Percentiles rank a stretch among this genome's conserved stretches.
These are phyloP conservation scores for Dunckerocampus dactyliophorus DNA, from an alignment of 2,113 vertebrate genomes.

Conservation along the genomic window DNA sequence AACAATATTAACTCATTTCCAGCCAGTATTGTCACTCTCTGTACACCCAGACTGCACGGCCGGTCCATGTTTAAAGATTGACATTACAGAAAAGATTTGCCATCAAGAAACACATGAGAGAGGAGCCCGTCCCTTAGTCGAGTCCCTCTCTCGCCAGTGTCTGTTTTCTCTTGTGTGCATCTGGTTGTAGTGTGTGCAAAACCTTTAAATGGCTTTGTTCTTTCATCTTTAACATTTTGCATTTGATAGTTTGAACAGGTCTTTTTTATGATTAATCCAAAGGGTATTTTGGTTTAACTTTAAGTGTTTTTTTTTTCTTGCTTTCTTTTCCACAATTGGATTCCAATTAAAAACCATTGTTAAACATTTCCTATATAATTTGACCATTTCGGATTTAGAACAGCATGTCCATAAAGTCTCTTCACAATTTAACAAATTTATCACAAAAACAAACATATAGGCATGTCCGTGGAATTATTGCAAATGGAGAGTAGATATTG, in stretches of 20 bases:
- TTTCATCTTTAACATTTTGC: constrained; percentile 64
- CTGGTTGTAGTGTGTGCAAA: constrained; percentile 86
- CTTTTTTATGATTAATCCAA: constrained; percentile 34
- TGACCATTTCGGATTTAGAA: constrained; percentile 77
- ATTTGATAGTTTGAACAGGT: not conserved
- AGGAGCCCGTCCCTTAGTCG: constrained; percentile 55
- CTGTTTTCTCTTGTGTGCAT: constrained; percentile 84
- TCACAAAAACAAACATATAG: too few species aligned
- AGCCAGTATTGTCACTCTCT: constrained; percentile 75
- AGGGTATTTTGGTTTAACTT: constrained; percentile 44
- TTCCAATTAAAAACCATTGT: constrained; percentile 53
- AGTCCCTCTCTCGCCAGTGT: constrained; percentile 53
- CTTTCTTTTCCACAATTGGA: constrained; percentile 66
- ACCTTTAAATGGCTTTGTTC: constrained; percentile 80
- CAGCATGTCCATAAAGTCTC: constrained; percentile 65
- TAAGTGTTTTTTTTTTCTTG: constrained; percentile 57
- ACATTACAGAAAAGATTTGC: constrained; percentile 72
- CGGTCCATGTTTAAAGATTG: constrained; percentile 77
- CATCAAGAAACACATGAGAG: constrained; percentile 76
- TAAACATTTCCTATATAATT: constrained; percentile 68
- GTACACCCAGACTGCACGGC: constrained; percentile 93
- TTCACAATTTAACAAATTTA: too few species aligned
- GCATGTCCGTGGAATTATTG: too few species aligned
- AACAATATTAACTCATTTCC: constrained; percentile 73
- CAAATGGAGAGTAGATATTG: too few species aligned